Percentiles rank a stretch among this genome's conserved stretches.
These are phyloP conservation scores for Triplophysa dalaica DNA, from an alignment of 2,113 vertebrate genomes.

Conservation along the genomic window DNA sequence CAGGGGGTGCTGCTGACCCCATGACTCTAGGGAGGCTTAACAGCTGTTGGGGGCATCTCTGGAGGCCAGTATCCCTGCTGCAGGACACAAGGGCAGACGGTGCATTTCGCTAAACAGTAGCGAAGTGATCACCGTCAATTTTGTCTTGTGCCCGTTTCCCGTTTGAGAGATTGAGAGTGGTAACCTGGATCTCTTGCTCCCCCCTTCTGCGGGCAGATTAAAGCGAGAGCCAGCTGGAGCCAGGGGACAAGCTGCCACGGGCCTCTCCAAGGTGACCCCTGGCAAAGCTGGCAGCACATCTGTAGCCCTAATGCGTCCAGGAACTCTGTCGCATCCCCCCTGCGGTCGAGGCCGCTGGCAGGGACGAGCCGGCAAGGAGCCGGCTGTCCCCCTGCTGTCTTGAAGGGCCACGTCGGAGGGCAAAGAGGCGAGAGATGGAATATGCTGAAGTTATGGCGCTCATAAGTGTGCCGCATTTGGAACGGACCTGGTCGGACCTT, in stretches of 20 bases:
- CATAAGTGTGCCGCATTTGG: conserved; percentile 46
- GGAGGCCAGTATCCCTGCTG: conserved; percentile 49
- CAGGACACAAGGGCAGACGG: conserved; percentile 21
- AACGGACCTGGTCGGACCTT: conserved; percentile 18
- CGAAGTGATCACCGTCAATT: conserved; percentile 21
- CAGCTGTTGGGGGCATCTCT: conserved; percentile 68
- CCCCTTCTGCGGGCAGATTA: conserved; percentile 58
- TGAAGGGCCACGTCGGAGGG: conserved; percentile 45
- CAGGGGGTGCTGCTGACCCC: conserved; percentile 64
- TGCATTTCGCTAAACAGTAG: not conserved
- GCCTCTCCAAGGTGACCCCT: conserved; percentile 66
- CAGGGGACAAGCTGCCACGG: conserved; percentile 55
- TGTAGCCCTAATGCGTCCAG: conserved; percentile 59
- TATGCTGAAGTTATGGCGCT: conserved; percentile 47
- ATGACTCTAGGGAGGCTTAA: conserved; percentile 50
- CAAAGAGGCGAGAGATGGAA: conserved; percentile 44
- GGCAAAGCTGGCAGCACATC: conserved; percentile 66
- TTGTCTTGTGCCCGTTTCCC: conserved; percentile 1
- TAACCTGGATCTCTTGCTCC: conserved; percentile 15
- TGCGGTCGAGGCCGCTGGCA: conserved; percentile 44
- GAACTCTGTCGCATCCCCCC: conserved; percentile 46
- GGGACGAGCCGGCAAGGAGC: conserved; percentile 50
- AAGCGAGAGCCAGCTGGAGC: conserved; percentile 60
- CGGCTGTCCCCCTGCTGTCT: conserved; percentile 49
- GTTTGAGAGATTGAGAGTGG: conserved; percentile 8